phyloP scores from a whole-genome alignment of 2,888 invertebrate genomes.

The Acleris holmiana region DNA sequence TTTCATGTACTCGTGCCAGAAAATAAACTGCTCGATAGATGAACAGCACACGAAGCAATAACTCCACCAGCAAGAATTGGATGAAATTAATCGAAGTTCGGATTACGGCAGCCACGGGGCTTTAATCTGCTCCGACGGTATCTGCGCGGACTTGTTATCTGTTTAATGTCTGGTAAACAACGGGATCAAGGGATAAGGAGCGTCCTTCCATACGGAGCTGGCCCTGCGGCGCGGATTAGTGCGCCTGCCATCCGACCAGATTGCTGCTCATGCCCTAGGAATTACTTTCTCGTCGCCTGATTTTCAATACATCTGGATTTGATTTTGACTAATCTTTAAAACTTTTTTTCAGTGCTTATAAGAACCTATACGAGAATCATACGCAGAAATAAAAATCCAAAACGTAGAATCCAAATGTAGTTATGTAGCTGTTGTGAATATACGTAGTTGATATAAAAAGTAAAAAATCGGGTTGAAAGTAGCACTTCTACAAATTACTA shows the following conservation, averaged over 20 bases:
- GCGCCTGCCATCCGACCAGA: constrained; percentile 67
- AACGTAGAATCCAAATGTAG: too few species aligned
- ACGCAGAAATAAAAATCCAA: too few species aligned
- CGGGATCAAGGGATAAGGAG: constrained; percentile 84
- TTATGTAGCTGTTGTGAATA: too few species aligned
- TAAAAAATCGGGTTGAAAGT: too few species aligned
- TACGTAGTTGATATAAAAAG: too few species aligned
- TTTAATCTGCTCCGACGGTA: constrained; percentile 80
- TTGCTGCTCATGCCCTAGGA: constrained; percentile 68
- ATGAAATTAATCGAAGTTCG: constrained; percentile 83
- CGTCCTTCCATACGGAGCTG: constrained; percentile 79
- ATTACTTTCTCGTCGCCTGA: constrained; percentile 46
- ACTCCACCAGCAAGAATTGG: constrained; percentile 72
- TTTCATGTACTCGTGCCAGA: not conserved
- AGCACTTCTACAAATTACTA: too few species aligned
- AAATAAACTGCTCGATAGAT: not conserved
- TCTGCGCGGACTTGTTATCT: constrained; percentile 84
- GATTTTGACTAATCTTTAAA: not conserved
- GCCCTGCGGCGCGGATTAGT: constrained; percentile 81
- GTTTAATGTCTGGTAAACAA: constrained; percentile 86
- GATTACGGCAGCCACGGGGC: constrained; percentile 76
- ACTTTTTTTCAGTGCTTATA: too few species aligned
- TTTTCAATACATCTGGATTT: constrained; percentile 36
- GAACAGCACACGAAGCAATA: constrained; percentile 36
- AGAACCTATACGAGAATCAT: too few species aligned